phyloP scores from a whole-genome alignment of 1,140 invertebrate species.

The Panagrolaimus sp. region DNA sequence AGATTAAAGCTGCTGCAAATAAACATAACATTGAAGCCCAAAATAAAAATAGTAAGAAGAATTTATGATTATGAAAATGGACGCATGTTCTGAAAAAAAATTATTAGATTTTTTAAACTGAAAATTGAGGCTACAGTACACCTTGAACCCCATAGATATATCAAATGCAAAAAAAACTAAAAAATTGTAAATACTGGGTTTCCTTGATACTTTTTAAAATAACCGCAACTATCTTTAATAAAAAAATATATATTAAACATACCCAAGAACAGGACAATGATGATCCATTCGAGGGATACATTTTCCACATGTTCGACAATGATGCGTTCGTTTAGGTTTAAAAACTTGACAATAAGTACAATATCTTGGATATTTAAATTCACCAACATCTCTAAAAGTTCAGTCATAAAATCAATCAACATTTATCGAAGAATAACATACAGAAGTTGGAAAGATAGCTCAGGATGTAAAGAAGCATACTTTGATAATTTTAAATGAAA shows the following conservation, averaged over 20 bases:
- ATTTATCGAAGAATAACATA: background rate
- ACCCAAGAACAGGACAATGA: slow-evolving; percentile 32
- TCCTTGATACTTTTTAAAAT: too few species aligned
- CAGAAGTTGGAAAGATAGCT: background rate
- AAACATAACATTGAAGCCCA: slow-evolving; percentile 21
- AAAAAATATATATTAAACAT: too few species aligned
- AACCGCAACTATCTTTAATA: too few species aligned
- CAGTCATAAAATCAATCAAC: too few species aligned
- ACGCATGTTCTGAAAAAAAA: slow-evolving; percentile 20
- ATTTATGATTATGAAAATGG: slow-evolving; percentile 30
- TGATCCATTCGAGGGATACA: slow-evolving; percentile 40
- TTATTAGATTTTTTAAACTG: too few species aligned
- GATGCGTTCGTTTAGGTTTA: slow-evolving; percentile 30
- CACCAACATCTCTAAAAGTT: background rate
- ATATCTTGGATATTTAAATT: slow-evolving; percentile 9
- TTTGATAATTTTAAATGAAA: background rate
- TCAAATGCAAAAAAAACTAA: too few species aligned
- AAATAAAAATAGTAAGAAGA: slow-evolving; percentile 27
- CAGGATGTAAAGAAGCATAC: background rate
- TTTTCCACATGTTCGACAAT: slow-evolving; percentile 30
- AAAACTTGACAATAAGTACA: slow-evolving; percentile 20
- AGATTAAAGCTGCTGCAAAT: background rate
- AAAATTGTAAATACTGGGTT: too few species aligned
- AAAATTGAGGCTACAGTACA: too few species aligned
- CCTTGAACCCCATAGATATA: too few species aligned